Evolutionary conservation across 1,140 invertebrate species (phyloP), one percentile per base, ranked within the genome.

Genomic region (Protaetia brevitarsis): DNA sequence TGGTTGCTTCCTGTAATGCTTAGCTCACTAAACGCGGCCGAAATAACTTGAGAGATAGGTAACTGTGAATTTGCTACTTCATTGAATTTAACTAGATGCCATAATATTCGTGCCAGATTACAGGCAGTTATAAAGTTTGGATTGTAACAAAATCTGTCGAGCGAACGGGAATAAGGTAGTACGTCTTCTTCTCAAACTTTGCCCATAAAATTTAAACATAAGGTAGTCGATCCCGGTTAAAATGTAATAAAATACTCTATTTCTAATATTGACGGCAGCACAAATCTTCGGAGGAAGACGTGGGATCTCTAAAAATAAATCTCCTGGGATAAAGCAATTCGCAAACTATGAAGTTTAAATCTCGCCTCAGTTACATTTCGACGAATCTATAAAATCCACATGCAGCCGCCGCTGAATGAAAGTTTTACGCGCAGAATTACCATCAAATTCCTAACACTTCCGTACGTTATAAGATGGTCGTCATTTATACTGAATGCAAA

Each of bases 281-380:
- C 16, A 45, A 45, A 45, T 45, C 41, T 45, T 45, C 41, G 16
- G 41, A 45, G 41, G 23, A 13, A 19, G 13, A 45, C 41, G n/a
- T 45, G 13, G 23, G 16, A 19, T 21, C 41, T 16, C 41, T 45
- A 45, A 45, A 45, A 45, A 45, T 45, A 45, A 45, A 45, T 45
- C 23, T 45, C 41, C 41, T 21, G 41, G 41, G 41, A 45, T 45
- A 45, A 45, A 45, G 41, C 41, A 45, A 45, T 45, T 45, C 41
- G 23, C 16, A 45, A 45, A 45, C 41, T 45, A 45, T 45, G 41
- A 45, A 45, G 41, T 45, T 45, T 45, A 45, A 45, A 45, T 45
- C 41, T 45, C 41, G 41, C 23, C 16, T 45, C 41, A 45, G 41
- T 45, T 45, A 45, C 41, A 45, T 45, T 45, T 21, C 41, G 23